These are phyloP conservation scores for Hyperoplus immaculatus DNA, from an alignment of 2,797 vertebrate genomes.

Conservation along the genomic window DNA sequence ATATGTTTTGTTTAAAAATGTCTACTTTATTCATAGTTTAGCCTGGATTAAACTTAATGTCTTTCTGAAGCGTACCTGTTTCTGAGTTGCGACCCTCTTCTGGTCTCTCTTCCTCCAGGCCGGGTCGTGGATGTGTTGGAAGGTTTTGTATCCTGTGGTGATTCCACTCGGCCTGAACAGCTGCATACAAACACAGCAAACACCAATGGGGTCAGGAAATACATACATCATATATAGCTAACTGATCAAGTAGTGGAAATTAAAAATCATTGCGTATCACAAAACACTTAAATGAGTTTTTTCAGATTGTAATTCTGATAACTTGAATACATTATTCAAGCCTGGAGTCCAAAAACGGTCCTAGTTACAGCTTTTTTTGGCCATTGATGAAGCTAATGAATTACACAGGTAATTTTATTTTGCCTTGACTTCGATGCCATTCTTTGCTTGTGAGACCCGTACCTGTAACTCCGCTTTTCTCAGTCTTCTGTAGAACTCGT, in stretches of 20 bases:
- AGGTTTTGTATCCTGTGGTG: slow-evolving; percentile 94
- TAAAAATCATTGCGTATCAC: too few relatives aligned
- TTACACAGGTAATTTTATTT: too few relatives aligned
- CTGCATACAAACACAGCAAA: slow-evolving; percentile 69
- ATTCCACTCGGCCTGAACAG: slow-evolving; percentile 94
- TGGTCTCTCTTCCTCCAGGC: slow-evolving; percentile 98
- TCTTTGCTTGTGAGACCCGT: neutral
- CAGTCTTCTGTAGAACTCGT: slow-evolving; percentile 96
- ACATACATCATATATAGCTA: too few relatives aligned
- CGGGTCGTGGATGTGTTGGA: slow-evolving; percentile 94
- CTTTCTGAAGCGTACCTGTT: slow-evolving; percentile 84
- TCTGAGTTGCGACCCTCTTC: slow-evolving; percentile 94
- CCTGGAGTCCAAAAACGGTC: too few relatives aligned
- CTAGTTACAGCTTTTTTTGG: too few relatives aligned
- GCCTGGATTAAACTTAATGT: neutral
- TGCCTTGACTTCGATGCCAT: neutral
- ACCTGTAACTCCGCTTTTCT: slow-evolving; percentile 94
- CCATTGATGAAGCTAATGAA: too few relatives aligned
- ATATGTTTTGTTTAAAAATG: too few relatives aligned
- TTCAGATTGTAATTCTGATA: neutral
- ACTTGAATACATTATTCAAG: neutral
- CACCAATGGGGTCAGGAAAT: neutral
- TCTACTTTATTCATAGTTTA: neutral
- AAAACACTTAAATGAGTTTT: too few relatives aligned
- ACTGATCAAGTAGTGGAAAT: too few relatives aligned